Evolutionary conservation across 2,113 vertebrate species (phyloP), one percentile per base, ranked within the genome.

Genomic region (Glaucidium brasilianum): DNA sequence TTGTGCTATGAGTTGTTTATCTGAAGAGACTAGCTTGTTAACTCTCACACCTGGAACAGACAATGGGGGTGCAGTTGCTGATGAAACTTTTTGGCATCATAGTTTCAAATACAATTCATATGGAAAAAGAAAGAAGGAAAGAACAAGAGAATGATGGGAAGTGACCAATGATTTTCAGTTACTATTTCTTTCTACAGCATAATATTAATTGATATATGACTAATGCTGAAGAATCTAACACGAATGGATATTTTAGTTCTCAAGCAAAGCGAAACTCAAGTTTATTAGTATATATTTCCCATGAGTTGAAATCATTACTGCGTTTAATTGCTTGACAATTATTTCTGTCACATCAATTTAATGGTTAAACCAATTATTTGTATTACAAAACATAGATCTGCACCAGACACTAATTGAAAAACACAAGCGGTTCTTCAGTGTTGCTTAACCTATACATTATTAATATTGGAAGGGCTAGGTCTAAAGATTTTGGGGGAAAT

Each of bases 321-420:
- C 86, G 94, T 97, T 98, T 97, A 98, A 98, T 98, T 98, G 79
- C 88, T 73, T 97, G 73, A 96, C 86, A 97, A 94, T 97, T 97
- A 97, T 97, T 98, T 97, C 92, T 97, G 94, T 97, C 97, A 97
- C 71, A 97, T 93, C 95, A 97, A 95, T 97, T 97, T 97, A 97
- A 96, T 86, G 85, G 91, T 97, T 97, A 98, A 98, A 96, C 78
- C 92, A 97, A 97, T 97, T 97, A 97, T 96, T 97, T 97, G 88
- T 97, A 94, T 98, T 97, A 92, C 79, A 89, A 97, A 98, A 96
- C 35, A 93, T 56, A 96, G 85, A 75, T 97, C 78, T 96, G 71
- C 72, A 93, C 35, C 83, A 91, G 85, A 89, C 43, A 68, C 74
- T 98, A 96, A 98, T 94, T 97, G 95, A 96, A 97, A 94, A 91